These are phyloP conservation scores for Silurus aristotelis DNA, from an alignment of 2,797 vertebrate species.

Conservation along the genomic window DNA sequence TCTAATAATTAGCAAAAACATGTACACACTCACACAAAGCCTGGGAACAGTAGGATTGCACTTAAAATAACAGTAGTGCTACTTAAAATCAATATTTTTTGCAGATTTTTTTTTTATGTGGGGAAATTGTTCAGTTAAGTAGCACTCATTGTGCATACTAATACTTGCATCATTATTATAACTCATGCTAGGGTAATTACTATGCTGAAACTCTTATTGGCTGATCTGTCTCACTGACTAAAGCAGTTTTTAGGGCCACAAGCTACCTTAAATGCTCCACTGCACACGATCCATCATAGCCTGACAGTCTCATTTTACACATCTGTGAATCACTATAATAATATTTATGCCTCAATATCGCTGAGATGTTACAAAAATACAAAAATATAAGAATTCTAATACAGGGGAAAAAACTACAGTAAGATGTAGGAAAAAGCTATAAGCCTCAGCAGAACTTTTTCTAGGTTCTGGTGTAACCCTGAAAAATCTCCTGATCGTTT, in stretches of 20 bases:
- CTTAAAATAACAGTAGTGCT: not conserved
- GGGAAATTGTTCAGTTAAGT: constrained; percentile 5
- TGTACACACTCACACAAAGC: not conserved
- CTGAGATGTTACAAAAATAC: constrained; percentile 24
- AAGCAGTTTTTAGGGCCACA: constrained; percentile 35
- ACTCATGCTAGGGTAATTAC: constrained; percentile 40
- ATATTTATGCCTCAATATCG: constrained; percentile 40
- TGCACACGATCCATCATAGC: constrained; percentile 40
- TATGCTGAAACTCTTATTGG: constrained; percentile 10
- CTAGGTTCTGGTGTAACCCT: not conserved
- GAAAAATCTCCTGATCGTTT: constrained; percentile 15
- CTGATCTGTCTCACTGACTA: constrained; percentile 28
- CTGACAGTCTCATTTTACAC: constrained; percentile 52
- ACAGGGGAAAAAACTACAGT: not conserved
- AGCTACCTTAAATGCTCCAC: constrained; percentile 37
- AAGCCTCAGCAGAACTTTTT: not conserved
- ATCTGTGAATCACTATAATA: constrained; percentile 41
- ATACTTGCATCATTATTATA: constrained; percentile 11
- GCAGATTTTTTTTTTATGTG: not conserved
- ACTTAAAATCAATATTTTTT: not conserved
- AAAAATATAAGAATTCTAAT: constrained; percentile 23
- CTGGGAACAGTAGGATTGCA: not conserved
- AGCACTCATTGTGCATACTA: constrained; percentile 21
- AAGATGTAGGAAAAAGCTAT: not conserved
- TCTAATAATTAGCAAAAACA: not conserved